A percentile compares a stretch with the other conserved stretches of the same genome.
Conservation (phyloP, 2,113 vertebrate species). For the Podarcis cretensis region DNA sequence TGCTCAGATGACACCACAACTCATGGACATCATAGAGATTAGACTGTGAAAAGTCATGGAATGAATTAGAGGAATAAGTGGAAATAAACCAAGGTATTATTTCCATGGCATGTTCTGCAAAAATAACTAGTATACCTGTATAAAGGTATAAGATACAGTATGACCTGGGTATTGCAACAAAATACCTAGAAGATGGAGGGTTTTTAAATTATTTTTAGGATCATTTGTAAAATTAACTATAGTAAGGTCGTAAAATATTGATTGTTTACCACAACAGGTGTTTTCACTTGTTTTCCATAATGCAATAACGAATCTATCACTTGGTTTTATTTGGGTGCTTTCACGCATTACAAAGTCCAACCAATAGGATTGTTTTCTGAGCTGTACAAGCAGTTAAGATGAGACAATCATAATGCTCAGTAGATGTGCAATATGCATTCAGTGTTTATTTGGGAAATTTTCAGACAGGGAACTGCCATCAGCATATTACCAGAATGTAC, state of each 20-base stretch:
- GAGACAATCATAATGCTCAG: not conserved
- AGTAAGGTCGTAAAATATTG: constrained; percentile 72
- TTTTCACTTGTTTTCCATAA: constrained; percentile 71
- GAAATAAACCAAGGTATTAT: constrained; percentile 74
- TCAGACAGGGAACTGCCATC: not conserved
- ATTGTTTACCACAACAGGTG: constrained; percentile 74
- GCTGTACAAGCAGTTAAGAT: not conserved
- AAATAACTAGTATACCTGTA: constrained; percentile 75
- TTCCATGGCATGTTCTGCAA: constrained; percentile 59
- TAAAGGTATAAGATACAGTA: constrained; percentile 70
- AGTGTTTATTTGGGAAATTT: not conserved
- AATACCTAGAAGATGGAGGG: constrained; percentile 62
- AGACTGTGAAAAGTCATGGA: too few species aligned
- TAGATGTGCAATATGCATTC: not conserved
- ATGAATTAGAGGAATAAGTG: too few species aligned
- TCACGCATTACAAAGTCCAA: constrained; percentile 16
- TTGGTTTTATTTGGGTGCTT: constrained; percentile 63
- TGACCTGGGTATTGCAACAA: constrained; percentile 63
- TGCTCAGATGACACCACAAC: too few species aligned
- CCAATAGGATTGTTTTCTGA: constrained; percentile 8
- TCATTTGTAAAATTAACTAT: constrained; percentile 72
- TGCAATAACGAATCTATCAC: constrained; percentile 68
- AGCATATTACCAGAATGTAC: not conserved
- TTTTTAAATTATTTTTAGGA: constrained; percentile 57
- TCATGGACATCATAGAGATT: too few species aligned